Conservation (phyloP, 2,888 invertebrate genomes). For the Punctoribates punctum region DNA sequence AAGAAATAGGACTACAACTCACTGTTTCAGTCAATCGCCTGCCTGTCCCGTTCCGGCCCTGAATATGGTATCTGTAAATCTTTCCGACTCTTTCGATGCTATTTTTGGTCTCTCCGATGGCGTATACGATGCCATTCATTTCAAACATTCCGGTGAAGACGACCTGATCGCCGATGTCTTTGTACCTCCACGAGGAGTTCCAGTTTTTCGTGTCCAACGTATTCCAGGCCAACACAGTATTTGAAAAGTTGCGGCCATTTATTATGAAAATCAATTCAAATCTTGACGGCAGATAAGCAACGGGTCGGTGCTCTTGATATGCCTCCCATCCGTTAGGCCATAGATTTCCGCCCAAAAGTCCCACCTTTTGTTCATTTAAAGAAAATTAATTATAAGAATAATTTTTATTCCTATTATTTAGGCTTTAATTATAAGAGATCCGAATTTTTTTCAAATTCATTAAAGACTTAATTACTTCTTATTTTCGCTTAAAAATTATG, state of each 20-base stretch:
- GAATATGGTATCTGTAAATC: conserved; percentile 40
- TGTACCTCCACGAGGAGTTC: conserved; percentile 40
- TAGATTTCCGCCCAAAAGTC: conserved; percentile 40
- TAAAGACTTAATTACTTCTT: background rate
- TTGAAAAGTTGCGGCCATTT: conserved; percentile 28
- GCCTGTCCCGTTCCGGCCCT: conserved; percentile 6
- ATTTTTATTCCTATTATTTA: background rate
- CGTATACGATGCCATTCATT: conserved; percentile 43
- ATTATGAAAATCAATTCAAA: conserved; percentile 41
- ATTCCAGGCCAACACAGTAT: conserved; percentile 36
- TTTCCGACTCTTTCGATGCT: conserved; percentile 34
- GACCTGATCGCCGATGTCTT: conserved; percentile 20
- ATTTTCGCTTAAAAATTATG: background rate
- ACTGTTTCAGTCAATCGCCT: conserved; percentile 37
- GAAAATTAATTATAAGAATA: background rate
- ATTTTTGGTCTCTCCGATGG: conserved; percentile 31
- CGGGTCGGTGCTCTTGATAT: conserved; percentile 39
- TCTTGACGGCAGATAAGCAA: conserved; percentile 38
- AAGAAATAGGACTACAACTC: background rate
- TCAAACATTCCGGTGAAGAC: conserved; percentile 41
- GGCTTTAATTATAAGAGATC: too few relatives aligned
- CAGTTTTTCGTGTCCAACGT: conserved; percentile 35
- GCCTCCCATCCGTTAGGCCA: conserved; percentile 43
- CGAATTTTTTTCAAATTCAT: too few relatives aligned
- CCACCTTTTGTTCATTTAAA: conserved; percentile 33